A percentile compares a stretch with the other conserved stretches of the same genome.
Evolutionary conservation across 1,140 invertebrate genomes (phyloP).

Genomic region (Drosophila ogumai): DNA sequence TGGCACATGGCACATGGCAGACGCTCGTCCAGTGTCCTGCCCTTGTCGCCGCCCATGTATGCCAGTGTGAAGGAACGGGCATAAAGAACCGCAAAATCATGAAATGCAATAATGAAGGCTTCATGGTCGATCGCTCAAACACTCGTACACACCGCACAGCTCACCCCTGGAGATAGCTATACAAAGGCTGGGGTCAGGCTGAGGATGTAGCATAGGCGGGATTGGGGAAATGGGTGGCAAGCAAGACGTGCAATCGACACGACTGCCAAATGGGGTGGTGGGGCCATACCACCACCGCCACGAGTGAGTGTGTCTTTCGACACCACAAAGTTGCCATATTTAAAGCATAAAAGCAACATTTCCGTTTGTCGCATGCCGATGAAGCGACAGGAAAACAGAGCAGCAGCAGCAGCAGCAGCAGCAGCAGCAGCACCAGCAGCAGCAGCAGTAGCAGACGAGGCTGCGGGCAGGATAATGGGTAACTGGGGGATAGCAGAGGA

Average conservation of each 20-base stretch:
- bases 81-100: conserved; percentile 84
- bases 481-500: conserved; percentile 1
- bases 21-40: conserved; percentile 30
- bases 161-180: conserved; percentile 15
- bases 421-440: neutral
- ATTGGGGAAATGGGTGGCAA: conserved; percentile 3
- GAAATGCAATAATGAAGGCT: conserved; percentile 83
- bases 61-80: conserved; percentile 59
- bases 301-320: conserved; percentile 43
- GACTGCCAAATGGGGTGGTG: conserved; percentile 31
- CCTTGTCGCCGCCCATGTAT: conserved; percentile 11
- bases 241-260: conserved; percentile 74
- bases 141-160: conserved; percentile 29
- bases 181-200: conserved; percentile 19
- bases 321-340: conserved; percentile 83
- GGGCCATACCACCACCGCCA: neutral
- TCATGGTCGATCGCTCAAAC: conserved; percentile 81
- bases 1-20: conserved; percentile 41
- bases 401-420: conserved; percentile 18
- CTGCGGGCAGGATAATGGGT: conserved; percentile 8
- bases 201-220: conserved; percentile 21
- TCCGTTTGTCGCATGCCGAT: conserved; percentile 80
- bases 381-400: conserved; percentile 51
- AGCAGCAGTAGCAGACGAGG: conserved; percentile 8
- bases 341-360: conserved; percentile 84